Percentiles rank a stretch among this genome's conserved stretches.
Conservation (phyloP, 2,113 vertebrate species). For the Chionomys nivalis region DNA sequence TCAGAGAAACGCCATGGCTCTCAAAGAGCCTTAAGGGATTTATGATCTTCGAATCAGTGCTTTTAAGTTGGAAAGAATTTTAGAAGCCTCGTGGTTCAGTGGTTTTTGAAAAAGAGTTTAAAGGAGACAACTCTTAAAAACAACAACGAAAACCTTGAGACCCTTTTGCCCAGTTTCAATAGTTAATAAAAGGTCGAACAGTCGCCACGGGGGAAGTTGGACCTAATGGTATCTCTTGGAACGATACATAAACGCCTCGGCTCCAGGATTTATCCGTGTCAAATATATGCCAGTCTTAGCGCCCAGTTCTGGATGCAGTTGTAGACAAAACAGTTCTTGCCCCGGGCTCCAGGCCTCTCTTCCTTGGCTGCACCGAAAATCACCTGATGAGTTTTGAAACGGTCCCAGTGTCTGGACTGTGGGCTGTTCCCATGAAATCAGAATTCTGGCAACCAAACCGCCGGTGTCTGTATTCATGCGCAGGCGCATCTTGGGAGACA, state of each 20-base stretch:
- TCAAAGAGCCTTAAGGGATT: constrained; percentile 59
- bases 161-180: background rate
- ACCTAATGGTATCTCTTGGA: background rate
- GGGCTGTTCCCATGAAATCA: background rate
- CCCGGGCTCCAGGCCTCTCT: background rate
- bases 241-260: background rate
- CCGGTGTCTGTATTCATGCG: no score
- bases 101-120: constrained; percentile 36
- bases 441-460: background rate
- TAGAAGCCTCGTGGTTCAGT: constrained; percentile 53
- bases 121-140: constrained; percentile 9
- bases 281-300: background rate
- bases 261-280: background rate
- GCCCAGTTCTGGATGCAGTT: background rate
- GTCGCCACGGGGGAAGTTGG: no score
- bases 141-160: background rate
- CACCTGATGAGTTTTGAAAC: constrained; percentile 23
- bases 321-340: constrained; percentile 8
- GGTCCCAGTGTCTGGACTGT: background rate
- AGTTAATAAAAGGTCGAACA: background rate
- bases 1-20: constrained; percentile 23
- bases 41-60: constrained; percentile 30
- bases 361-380: background rate
- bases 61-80: constrained; percentile 61
- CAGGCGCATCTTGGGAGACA: background rate